phyloP scores from a whole-genome alignment of 2,888 invertebrate species.

The Heliconius ethilla region DNA sequence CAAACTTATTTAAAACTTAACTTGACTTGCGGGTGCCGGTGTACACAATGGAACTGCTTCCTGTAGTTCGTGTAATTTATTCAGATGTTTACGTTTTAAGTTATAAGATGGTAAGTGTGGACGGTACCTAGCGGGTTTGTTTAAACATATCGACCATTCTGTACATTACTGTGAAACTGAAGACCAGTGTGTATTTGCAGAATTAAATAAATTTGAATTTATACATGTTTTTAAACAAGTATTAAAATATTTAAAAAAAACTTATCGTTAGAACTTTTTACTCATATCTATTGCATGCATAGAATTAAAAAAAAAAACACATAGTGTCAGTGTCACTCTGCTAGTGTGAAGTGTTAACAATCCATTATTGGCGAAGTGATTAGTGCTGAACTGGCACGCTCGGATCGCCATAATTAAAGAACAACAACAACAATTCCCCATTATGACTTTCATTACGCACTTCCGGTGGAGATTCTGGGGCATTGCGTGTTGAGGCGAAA shows the following conservation, averaged over 20 bases:
- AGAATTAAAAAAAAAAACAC: neutral
- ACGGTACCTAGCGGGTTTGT: no score
- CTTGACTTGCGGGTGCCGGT: neutral
- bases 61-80: slow-evolving; percentile 6
- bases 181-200: neutral
- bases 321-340: no score
- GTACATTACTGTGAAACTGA: neutral
- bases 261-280: neutral
- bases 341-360: no score
- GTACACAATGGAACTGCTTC: slow-evolving; percentile 1
- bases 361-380: no score
- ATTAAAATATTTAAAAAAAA: neutral
- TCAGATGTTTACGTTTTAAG: slow-evolving; percentile 1
- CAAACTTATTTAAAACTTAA: slow-evolving; percentile 11
- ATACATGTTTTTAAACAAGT: neutral
- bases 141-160: neutral
- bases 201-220: neutral
- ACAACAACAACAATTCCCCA: no score
- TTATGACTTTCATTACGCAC: no score
- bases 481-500: no score
- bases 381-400: no score
- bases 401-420: no score
- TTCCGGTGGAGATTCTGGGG: no score
- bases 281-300: neutral
- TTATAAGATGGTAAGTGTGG: neutral